Evolutionary conservation across 2,113 vertebrate species (phyloP), one percentile per base, ranked within the genome.

Genomic region (Hiodon alosoides): DNA sequence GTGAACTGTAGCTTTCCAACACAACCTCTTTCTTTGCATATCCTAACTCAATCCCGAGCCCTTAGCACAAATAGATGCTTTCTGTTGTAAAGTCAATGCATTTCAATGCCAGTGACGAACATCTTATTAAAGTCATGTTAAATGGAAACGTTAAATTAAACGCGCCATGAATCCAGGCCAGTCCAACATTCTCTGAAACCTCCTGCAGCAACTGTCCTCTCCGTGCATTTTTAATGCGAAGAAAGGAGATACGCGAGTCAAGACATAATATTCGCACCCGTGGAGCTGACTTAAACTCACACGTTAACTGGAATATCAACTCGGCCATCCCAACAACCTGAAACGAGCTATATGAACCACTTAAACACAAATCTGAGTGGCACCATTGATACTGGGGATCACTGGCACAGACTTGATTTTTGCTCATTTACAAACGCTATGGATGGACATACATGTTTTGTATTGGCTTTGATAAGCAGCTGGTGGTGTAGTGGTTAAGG

Each of bases 201-300:
- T 70, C 68, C 69, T 13, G 17, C 52, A 57, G 53, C 11, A 31
- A 46, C 5, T 3, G 53, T 58, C 54, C 54, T 31, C 69, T 71
- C 69, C 3, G 46, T 71, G 31, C 53, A 71, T 71, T 71, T 71
- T 71, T 57, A 55, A 71, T 71, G 69, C 17, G 54, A 46, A 7
- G 58, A 9, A n/a, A 71, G 69, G 54, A 71, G 53, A 57, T 46
- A 46, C 31, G 31, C 31, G 9, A 70, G 52, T 11, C 3, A 53
- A 55, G 13, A 57, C 6, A 58, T 46, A 31, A 31, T 31, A 31
- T 31, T 31, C 31, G 31, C 31, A 31, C 31, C 31, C 31, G 31
- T 31, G 31, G 31, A 31, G 31, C 31, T 31, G 31, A 31, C 31
- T 31, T 31, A 31, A 31, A 31, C 31, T 31, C 31, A 31, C 31